Conservation (phyloP, 2,797 vertebrate genomes). For the Notolabrus celidotus region DNA sequence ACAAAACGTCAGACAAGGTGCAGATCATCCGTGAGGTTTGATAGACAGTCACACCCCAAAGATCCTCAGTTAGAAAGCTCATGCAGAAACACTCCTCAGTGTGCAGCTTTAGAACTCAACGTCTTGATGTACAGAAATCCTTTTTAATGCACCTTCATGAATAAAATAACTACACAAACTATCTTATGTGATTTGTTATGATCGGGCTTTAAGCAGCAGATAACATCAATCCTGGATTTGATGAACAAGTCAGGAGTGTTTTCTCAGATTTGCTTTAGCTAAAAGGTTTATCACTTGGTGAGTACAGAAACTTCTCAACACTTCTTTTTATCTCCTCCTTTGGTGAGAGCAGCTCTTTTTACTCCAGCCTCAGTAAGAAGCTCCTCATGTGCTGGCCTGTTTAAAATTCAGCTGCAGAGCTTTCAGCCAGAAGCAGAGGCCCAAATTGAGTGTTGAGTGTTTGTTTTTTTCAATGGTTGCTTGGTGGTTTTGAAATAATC, state of each 20-base stretch:
- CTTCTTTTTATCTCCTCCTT: conserved; percentile 17
- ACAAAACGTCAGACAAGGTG: not conserved
- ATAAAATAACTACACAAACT: not conserved
- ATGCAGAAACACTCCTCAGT: not conserved
- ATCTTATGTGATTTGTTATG: not conserved
- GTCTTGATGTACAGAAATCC: conserved; percentile 1
- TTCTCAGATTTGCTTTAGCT: conserved; percentile 32
- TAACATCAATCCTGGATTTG: conserved; percentile 4
- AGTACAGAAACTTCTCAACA: conserved; percentile 12
- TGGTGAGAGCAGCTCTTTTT: conserved; percentile 27
- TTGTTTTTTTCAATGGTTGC: conserved; percentile 50
- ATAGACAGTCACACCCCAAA: not conserved
- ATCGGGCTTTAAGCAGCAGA: conserved; percentile 3
- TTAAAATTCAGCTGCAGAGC: conserved; percentile 55
- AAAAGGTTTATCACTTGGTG: conserved; percentile 29
- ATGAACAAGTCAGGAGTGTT: conserved; percentile 32
- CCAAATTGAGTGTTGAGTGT: conserved; percentile 44
- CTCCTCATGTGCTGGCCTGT: conserved; percentile 25
- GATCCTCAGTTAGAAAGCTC: not conserved
- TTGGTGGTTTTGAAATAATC: conserved; percentile 26
- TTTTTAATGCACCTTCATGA: conserved; percentile 5
- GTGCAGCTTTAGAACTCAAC: not conserved
- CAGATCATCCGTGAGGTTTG: too few relatives aligned
- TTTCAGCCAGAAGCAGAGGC: conserved; percentile 47
- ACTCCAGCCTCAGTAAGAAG: conserved; percentile 23